Conservation (phyloP, 2,797 vertebrate genomes). For the Alfaro cultratus region DNA sequence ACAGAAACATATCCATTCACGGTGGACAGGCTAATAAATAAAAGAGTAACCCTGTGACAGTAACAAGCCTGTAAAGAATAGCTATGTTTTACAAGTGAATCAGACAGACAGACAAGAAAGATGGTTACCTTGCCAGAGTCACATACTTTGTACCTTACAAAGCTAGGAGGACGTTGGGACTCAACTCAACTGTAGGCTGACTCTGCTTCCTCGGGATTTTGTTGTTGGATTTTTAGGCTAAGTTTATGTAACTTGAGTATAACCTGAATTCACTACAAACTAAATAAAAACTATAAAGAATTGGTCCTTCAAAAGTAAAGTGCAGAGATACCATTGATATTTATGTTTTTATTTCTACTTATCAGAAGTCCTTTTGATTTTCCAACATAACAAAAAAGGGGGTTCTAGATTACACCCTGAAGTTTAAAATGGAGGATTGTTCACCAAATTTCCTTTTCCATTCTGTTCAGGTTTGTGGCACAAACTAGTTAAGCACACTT, state of each 20-base stretch:
- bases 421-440: neutral
- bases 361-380: neutral
- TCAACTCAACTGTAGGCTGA: conserved; percentile 52
- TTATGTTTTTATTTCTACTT: neutral
- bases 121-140: conserved; percentile 60
- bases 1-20: conserved; percentile 77
- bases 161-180: conserved; percentile 49
- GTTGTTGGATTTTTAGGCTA: conserved; percentile 50
- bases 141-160: conserved; percentile 68
- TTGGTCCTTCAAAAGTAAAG: neutral
- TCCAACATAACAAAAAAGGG: neutral
- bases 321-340: neutral
- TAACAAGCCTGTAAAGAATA: conserved; percentile 80
- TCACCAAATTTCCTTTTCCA: neutral
- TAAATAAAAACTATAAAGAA: neutral
- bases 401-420: neutral
- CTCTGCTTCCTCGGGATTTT: conserved; percentile 62
- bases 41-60: conserved; percentile 79
- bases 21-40: conserved; percentile 80
- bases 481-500: neutral
- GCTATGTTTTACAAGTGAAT: conserved; percentile 80
- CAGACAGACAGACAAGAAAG: conserved; percentile 67
- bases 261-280: conserved; percentile 13
- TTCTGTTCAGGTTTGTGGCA: neutral
- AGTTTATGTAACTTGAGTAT: conserved; percentile 45